Percentiles rank a stretch among this genome's conserved stretches.
Conservation (phyloP, 2,888 invertebrate species). For the Ophioninae sp. region DNA sequence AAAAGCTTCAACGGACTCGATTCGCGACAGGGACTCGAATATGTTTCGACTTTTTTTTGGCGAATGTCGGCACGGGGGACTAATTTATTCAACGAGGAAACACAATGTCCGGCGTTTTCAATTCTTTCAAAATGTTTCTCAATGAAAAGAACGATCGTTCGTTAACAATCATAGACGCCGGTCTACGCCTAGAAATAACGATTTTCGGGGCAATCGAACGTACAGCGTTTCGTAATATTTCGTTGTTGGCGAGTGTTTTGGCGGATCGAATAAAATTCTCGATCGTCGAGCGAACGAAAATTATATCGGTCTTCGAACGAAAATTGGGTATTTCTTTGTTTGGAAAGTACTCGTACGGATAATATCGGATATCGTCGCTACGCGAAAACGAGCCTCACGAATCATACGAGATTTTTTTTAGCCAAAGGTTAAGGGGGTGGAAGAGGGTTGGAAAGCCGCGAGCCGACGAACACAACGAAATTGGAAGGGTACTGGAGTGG, state of each 20-base stretch:
- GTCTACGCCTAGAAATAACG: too few species aligned
- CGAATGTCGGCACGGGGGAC: neutral
- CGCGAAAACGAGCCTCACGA: neutral
- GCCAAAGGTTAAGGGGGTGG: neutral
- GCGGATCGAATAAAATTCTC: too few species aligned
- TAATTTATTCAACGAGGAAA: neutral
- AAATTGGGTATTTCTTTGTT: too few species aligned
- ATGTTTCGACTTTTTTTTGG: neutral
- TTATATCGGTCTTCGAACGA: too few species aligned
- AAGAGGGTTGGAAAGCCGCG: neutral
- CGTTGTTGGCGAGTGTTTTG: too few species aligned
- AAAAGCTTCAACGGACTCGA: neutral
- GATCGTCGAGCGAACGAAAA: too few species aligned
- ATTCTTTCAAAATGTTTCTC: too few species aligned
- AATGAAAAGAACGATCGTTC: too few species aligned
- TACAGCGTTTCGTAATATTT: too few species aligned
- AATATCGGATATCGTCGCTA: neutral
- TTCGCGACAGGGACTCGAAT: neutral
- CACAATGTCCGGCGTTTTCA: too few species aligned
- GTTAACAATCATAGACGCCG: too few species aligned
- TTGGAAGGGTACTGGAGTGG: neutral
- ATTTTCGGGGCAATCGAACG: too few species aligned
- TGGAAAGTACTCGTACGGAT: neutral
- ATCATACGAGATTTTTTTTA: neutral
- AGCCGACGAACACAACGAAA: neutral